Evolutionary conservation across 2,888 invertebrate species (phyloP).

Genomic region (Oeneis ivallda): DNA sequence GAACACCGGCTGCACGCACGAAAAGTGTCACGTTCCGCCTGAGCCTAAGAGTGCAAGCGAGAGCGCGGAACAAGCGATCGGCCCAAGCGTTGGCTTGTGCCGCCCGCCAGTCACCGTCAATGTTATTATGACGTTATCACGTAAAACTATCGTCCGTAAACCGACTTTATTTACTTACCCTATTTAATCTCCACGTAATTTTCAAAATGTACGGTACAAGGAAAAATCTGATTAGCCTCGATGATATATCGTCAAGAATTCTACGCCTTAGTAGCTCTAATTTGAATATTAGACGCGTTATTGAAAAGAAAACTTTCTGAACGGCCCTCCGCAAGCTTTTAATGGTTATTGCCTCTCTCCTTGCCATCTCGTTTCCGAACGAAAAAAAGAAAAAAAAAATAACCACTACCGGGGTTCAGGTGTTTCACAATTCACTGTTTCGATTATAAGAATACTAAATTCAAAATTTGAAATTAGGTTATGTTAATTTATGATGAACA

Average conservation of each 20-base stretch:
- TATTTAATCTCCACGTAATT: conserved; percentile 65
- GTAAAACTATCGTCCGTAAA: too few relatives aligned
- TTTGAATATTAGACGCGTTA: conserved; percentile 82
- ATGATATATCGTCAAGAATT: conserved; percentile 77
- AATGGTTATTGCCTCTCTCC: conserved; percentile 77
- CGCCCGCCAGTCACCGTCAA: too few relatives aligned
- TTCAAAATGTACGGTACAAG: conserved; percentile 61
- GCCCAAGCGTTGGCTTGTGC: too few relatives aligned
- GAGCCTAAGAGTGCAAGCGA: too few relatives aligned
- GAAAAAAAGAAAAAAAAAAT: conserved; percentile 49
- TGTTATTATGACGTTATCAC: too few relatives aligned
- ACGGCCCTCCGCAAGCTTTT: conserved; percentile 72
- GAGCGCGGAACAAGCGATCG: too few relatives aligned
- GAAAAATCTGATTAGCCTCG: conserved; percentile 74
- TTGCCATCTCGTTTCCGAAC: conserved; percentile 55
- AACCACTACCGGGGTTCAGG: conserved; percentile 52
- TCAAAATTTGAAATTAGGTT: too few relatives aligned
- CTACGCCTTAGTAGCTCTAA: conserved; percentile 75
- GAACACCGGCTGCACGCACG: too few relatives aligned
- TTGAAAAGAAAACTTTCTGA: conserved; percentile 79
- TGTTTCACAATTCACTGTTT: conserved; percentile 43
- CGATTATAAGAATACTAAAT: background rate
- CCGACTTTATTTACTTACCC: conserved; percentile 51
- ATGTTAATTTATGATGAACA: too few relatives aligned
- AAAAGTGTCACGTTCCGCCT: too few relatives aligned